Conservation (phyloP, 2,888 invertebrate species). For the Chloromyia formosa region DNA sequence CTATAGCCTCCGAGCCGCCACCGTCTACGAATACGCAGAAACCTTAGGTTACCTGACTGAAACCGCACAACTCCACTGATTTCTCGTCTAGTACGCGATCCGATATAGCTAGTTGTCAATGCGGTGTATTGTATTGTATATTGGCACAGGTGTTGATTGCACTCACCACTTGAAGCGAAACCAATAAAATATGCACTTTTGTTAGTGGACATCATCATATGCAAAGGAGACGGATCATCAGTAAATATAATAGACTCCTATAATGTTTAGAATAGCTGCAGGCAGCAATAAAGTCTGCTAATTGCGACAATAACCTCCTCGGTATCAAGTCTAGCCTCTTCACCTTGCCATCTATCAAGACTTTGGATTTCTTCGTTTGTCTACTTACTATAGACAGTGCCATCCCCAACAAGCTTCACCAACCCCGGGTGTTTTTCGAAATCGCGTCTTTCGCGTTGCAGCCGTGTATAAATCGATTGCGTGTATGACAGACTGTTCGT, state of each 20-base stretch:
- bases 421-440: not conserved
- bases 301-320: no score
- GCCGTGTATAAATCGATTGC: constrained; percentile 35
- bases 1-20: not conserved
- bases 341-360: constrained; percentile 36
- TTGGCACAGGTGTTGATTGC: constrained; percentile 48
- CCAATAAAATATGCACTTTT: constrained; percentile 1
- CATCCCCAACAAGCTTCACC: no score
- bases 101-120: not conserved
- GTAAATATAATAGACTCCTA: no score
- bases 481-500: constrained; percentile 50
- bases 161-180: not conserved
- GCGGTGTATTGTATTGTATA: not conserved
- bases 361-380: constrained; percentile 34
- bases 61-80: constrained; percentile 8
- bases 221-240: no score
- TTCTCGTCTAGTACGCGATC: constrained; percentile 17
- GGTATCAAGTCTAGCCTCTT: no score
- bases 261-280: constrained; percentile 44
- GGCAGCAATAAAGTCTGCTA: constrained; percentile 28
- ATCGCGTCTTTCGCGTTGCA: not conserved
- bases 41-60: not conserved
- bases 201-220: constrained; percentile 26
- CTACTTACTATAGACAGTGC: no score
- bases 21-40: not conserved